phyloP scores from a whole-genome alignment of 2,888 invertebrate genomes.

The Synergus gifuensis region DNA sequence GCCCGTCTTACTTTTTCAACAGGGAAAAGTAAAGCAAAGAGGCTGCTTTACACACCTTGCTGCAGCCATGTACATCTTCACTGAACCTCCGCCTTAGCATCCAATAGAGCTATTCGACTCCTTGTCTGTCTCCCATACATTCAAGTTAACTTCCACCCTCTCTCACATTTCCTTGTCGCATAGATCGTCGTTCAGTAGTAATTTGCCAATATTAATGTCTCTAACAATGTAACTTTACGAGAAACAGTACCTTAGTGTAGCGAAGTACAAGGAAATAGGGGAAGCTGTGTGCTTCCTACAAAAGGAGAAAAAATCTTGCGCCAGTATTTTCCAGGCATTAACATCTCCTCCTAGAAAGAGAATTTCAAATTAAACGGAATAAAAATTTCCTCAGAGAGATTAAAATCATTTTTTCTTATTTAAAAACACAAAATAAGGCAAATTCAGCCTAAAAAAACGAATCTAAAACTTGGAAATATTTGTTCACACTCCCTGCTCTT shows the following conservation, averaged over 20 bases:
- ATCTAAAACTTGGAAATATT: no score
- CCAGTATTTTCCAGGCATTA: background rate
- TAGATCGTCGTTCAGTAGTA: conserved; percentile 66
- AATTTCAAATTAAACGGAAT: background rate
- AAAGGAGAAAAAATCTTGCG: background rate
- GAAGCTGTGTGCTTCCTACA: background rate
- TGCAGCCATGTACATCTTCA: conserved; percentile 63
- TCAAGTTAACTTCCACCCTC: conserved; percentile 42
- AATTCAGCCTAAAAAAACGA: no score
- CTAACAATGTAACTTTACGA: conserved; percentile 58
- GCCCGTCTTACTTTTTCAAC: background rate
- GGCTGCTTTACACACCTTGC: conserved; percentile 53
- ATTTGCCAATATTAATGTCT: conserved; percentile 65
- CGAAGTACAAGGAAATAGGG: conserved; percentile 10
- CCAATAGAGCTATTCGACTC: conserved; percentile 54
- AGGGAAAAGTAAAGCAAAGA: conserved; percentile 45
- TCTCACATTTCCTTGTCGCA: conserved; percentile 48
- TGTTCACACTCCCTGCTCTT: no score
- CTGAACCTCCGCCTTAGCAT: conserved; percentile 54
- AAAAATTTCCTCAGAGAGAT: background rate
- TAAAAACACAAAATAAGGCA: background rate
- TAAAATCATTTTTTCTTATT: background rate
- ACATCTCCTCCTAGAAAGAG: background rate
- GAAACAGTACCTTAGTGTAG: conserved; percentile 11
- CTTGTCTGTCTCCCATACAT: conserved; percentile 43